phyloP scores from a whole-genome alignment of 2,888 invertebrate genomes.

The Stenotaenia linearis region DNA sequence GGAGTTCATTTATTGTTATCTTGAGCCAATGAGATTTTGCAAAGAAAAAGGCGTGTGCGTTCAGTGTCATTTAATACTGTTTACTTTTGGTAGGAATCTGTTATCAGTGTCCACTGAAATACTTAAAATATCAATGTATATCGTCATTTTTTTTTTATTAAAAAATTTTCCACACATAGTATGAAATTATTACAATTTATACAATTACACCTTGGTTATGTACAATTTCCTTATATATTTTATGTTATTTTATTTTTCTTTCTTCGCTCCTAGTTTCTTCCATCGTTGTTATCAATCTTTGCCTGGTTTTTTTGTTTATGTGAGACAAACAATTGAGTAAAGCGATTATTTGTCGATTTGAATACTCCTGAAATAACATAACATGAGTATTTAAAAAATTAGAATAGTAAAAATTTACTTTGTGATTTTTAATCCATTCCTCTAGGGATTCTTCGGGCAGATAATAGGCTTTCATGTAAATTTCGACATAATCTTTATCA shows the following conservation, averaged over 20 bases:
- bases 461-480: constrained; percentile 94
- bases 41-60: no score
- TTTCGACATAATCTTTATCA: constrained; percentile 82
- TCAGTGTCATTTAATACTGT: no score
- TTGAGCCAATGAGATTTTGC: neutral
- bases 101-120: no score
- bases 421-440: constrained; percentile 77
- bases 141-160: no score
- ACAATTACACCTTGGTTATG: neutral
- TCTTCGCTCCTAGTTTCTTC: neutral
- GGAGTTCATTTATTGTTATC: neutral
- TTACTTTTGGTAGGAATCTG: no score
- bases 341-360: neutral
- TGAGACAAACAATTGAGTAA: neutral
- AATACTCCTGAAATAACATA: neutral
- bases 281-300: neutral
- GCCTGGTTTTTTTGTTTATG: neutral
- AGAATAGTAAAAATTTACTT: constrained; percentile 49
- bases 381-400: neutral
- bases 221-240: neutral
- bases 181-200: no score
- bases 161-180: no score
- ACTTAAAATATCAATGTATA: no score
- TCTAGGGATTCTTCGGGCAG: constrained; percentile 81
- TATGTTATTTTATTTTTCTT: neutral